A percentile compares a stretch with the other conserved stretches of the same genome.
Evolutionary conservation across 2,797 vertebrate genomes (phyloP).

Genomic region (Lacerta bilineata): DNA sequence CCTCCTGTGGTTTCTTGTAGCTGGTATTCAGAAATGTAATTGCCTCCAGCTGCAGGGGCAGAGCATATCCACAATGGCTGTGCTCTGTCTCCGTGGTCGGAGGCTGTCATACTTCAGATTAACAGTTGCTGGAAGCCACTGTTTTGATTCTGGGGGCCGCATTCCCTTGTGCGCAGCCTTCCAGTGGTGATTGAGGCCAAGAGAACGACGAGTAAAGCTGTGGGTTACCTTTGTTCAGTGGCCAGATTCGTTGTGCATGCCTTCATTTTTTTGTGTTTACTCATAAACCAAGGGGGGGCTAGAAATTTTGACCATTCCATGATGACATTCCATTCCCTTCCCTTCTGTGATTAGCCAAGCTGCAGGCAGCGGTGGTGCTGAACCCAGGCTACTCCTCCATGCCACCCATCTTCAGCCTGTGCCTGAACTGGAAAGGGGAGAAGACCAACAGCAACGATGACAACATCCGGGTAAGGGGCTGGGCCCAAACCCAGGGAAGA

Average conservation of each 20-base stretch:
- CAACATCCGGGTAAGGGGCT: slow-evolving; percentile 88
- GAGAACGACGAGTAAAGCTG: too few species aligned
- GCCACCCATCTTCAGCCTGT: slow-evolving; percentile 92
- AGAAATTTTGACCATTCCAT: neutral
- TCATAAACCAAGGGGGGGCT: neutral
- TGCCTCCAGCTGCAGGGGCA: neutral
- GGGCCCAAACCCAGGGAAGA: rapidly evolving
- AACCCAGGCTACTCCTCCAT: slow-evolving; percentile 93
- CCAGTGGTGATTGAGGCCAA: too few species aligned
- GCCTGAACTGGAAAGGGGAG: slow-evolving; percentile 96
- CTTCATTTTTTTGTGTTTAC: too few species aligned
- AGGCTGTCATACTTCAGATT: neutral
- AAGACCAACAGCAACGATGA: slow-evolving; percentile 90
- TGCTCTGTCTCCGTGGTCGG: neutral
- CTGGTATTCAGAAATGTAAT: too few species aligned
- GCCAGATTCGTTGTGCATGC: too few species aligned
- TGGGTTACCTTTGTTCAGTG: too few species aligned
- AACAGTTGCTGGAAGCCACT: too few species aligned
- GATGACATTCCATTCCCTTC: rapidly evolving
- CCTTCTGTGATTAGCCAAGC: slow-evolving; percentile 83
- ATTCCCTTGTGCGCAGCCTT: too few species aligned
- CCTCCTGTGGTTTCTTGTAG: too few species aligned
- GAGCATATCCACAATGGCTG: too few species aligned
- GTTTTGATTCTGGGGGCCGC: too few species aligned
- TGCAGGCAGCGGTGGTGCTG: slow-evolving; percentile 90